phyloP scores from a whole-genome alignment of 2,888 invertebrate species.

The Napeogenes inachia region DNA sequence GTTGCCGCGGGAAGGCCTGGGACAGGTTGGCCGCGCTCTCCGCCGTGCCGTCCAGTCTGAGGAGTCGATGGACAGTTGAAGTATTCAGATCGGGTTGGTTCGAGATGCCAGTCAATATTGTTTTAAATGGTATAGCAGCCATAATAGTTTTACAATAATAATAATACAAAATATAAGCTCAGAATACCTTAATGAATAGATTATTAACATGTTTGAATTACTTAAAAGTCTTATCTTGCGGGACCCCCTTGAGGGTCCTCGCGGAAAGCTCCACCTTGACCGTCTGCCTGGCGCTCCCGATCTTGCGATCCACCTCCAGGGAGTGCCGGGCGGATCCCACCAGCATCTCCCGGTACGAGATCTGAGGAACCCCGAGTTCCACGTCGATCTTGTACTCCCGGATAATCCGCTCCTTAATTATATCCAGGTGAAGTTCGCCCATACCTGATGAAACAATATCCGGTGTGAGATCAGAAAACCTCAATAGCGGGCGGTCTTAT shows the following conservation, averaged over 20 bases:
- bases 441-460: slow-evolving; percentile 80
- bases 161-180: neutral
- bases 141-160: neutral
- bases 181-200: too few species aligned
- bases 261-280: slow-evolving; percentile 81
- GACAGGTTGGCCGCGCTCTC: slow-evolving; percentile 84
- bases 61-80: neutral
- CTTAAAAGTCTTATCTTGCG: slow-evolving; percentile 70
- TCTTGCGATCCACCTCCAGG: slow-evolving; percentile 77
- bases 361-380: slow-evolving; percentile 93
- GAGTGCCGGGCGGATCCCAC: slow-evolving; percentile 59
- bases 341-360: slow-evolving; percentile 92
- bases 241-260: slow-evolving; percentile 61
- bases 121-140: too few species aligned
- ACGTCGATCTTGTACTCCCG: slow-evolving; percentile 94
- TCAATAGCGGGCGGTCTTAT: too few species aligned
- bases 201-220: slow-evolving; percentile 35
- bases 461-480: neutral
- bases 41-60: slow-evolving; percentile 80
- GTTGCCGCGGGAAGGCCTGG: slow-evolving; percentile 79
- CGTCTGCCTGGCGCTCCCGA: slow-evolving; percentile 79
- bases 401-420: slow-evolving; percentile 91
- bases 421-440: slow-evolving; percentile 98
- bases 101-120: too few species aligned
- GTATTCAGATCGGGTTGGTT: too few species aligned